phyloP scores from a whole-genome alignment of 2,113 vertebrate species.

The Oncorhynchus mykiss region DNA sequence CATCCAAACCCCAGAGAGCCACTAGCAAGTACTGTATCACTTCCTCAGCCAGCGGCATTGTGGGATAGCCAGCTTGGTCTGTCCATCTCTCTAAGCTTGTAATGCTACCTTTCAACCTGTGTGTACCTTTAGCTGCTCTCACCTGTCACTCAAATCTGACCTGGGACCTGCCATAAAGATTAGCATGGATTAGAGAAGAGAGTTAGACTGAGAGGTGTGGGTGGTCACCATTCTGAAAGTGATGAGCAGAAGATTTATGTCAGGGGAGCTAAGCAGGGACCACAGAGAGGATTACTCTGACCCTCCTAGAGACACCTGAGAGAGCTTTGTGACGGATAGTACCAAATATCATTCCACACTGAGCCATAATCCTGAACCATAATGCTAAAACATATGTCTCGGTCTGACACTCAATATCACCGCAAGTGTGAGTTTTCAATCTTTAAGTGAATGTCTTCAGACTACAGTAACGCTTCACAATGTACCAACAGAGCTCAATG shows the following conservation, averaged over 20 bases:
- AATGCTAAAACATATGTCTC: background rate
- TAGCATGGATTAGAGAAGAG: conserved; percentile 22
- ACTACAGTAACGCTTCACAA: no score
- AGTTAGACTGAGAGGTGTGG: conserved; percentile 7
- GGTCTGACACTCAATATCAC: background rate
- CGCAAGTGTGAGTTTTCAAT: background rate
- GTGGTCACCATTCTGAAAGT: conserved; percentile 23
- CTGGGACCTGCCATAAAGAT: conserved; percentile 13
- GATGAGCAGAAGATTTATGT: conserved; percentile 6
- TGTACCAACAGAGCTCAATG: no score
- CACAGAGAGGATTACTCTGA: background rate
- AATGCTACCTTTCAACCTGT: conserved; percentile 25
- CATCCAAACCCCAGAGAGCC: conserved; percentile 27
- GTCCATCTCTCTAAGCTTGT: conserved; percentile 41
- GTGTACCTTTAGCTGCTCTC: conserved; percentile 25
- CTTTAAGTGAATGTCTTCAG: background rate
- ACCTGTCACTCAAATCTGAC: conserved; percentile 54
- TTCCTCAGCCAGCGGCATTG: conserved; percentile 41
- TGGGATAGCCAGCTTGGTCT: conserved; percentile 46
- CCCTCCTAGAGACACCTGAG: background rate
- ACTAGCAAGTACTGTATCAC: background rate
- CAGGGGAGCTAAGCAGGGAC: background rate
- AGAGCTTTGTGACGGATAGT: background rate
- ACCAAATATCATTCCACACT: background rate
- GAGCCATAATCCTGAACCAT: conserved; percentile 1